Evolutionary conservation across 2,888 invertebrate genomes (phyloP).

Genomic region (Plebejus argus): DNA sequence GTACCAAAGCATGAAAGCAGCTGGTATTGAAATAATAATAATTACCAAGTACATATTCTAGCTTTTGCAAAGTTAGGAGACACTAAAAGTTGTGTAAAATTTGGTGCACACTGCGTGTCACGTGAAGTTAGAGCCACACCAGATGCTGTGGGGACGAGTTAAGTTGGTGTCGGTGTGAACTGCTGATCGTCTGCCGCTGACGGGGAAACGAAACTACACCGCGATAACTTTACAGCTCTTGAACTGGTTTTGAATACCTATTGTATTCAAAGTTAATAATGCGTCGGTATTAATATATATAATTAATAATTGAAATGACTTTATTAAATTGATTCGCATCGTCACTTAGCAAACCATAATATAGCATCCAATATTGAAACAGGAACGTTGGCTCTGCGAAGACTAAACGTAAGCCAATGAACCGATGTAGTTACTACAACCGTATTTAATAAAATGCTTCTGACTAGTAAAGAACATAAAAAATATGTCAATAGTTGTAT

Average conservation of each 20-base stretch:
- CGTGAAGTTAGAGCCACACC: slow-evolving; percentile 1
- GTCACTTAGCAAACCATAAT: too few species aligned
- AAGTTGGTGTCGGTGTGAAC: neutral
- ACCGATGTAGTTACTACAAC: too few species aligned
- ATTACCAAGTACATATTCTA: neutral
- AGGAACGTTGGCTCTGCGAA: too few species aligned
- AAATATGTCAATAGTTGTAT: too few species aligned
- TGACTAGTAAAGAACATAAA: too few species aligned
- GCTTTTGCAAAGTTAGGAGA: neutral
- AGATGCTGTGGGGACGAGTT: neutral
- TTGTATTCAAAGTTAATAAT: too few species aligned
- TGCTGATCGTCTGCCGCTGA: neutral
- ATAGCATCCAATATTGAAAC: too few species aligned
- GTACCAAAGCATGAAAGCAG: neutral
- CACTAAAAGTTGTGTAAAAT: neutral
- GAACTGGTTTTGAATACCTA: neutral
- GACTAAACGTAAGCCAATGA: too few species aligned
- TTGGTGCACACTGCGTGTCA: slow-evolving; percentile 5
- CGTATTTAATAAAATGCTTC: too few species aligned
- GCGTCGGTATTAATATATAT: too few species aligned
- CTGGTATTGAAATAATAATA: neutral
- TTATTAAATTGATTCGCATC: too few species aligned
- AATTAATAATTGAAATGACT: too few species aligned
- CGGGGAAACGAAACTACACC: neutral
- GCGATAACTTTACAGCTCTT: neutral